Evolutionary conservation across 2,113 vertebrate genomes (phyloP).

Genomic region (Ammospiza nelsoni): DNA sequence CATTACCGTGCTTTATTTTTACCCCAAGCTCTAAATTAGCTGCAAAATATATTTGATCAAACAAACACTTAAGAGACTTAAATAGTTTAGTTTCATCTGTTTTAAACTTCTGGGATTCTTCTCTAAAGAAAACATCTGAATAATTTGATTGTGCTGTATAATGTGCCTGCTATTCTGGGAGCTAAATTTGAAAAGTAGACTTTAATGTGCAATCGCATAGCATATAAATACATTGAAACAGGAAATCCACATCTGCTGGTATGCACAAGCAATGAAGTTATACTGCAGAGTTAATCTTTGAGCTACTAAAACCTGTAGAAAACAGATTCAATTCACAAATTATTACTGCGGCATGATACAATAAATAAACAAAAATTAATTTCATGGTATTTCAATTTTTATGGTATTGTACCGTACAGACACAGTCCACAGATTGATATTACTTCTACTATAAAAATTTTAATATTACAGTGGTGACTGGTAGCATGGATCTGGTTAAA

Average conservation of each 20-base stretch:
- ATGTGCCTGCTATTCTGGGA: neutral
- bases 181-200: neutral
- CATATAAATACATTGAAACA: neutral
- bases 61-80: neutral
- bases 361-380: constrained; percentile 58
- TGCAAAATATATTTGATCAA: neutral
- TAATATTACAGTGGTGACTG: neutral
- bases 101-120: neutral
- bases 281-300: neutral
- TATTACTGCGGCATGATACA: neutral
- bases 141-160: neutral
- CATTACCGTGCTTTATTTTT: neutral
- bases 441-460: constrained; percentile 33
- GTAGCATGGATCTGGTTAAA: constrained; percentile 8
- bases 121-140: neutral
- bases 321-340: constrained; percentile 5
- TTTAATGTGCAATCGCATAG: neutral
- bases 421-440: neutral
- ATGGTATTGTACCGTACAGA: neutral
- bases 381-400: constrained; percentile 62
- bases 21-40: neutral
- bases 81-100: neutral
- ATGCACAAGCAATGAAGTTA: neutral
- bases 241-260: neutral
- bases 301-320: neutral